Conservation (phyloP, 2,888 invertebrate genomes). For the Nezara viridula region DNA sequence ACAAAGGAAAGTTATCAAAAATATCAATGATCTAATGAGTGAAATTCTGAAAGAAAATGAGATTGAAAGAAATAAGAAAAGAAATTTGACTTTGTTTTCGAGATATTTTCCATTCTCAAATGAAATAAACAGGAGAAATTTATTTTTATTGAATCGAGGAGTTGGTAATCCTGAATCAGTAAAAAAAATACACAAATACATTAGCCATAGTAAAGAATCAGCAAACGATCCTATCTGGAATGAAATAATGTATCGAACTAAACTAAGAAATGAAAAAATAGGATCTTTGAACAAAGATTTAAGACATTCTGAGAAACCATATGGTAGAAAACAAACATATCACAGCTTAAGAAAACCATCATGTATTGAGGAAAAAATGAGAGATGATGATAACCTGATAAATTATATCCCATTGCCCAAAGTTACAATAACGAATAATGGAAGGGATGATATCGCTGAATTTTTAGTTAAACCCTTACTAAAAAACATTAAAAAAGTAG, state of each 20-base stretch:
- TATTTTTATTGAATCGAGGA: background rate
- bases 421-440: background rate
- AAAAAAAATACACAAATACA: background rate
- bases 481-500: background rate
- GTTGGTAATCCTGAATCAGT: background rate
- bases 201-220: background rate
- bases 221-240: background rate
- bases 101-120: background rate
- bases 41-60: background rate
- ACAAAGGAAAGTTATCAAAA: background rate
- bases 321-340: background rate
- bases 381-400: background rate
- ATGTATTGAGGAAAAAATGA: background rate
- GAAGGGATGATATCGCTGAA: background rate
- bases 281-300: background rate
- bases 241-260: background rate
- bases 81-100: background rate
- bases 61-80: background rate
- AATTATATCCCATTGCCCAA: background rate
- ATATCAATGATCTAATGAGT: background rate
- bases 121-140: background rate
- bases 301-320: background rate
- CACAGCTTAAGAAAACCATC: background rate
- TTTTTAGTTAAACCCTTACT: background rate
- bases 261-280: background rate